Base-by-base conservation (phyloP, 2,888 invertebrate genomes). In the Melanostoma scalare region DNA sequence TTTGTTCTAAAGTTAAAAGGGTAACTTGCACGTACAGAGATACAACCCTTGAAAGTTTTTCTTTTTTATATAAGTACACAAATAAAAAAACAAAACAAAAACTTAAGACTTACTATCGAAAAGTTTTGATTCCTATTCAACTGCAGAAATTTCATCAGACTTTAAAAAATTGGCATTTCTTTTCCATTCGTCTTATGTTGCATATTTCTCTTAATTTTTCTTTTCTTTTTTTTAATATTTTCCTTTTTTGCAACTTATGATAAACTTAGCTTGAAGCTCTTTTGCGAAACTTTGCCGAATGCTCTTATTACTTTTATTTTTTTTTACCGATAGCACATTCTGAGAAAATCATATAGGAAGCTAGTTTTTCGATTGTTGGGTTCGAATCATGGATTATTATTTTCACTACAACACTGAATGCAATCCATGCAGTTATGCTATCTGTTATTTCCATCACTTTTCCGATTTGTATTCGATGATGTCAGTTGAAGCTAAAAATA, bases 361-460 rank as follows among this genome's bases (percentile, higher is more conserved):
- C 78, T 82, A 35, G 68, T 61, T 52, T 56, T 75, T 38, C 46
- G 46, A 38, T 8, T 69, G 61, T 73, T 78, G 8, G 68, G 63
- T 42, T 69, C 55, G 42, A 76, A 73, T 87, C 89, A 91, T 87
- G 90, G 87, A 87, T 91, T 91, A 86, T 93, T 93, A 87, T 92
- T 92, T 86, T 92, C 92, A 88, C 92, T 92, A 89, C 94, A 94
- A 91, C 94, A 94, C 88, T 94, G 94, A 87, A 94, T 94, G 91
- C 94, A 94, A 91, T 94, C 94, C 90, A 94, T 94, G 90, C 94
- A 94, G 90, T 94, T 93, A 88, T 94, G 94, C 94, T 94, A 94
- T 94, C 94, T 94, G 69, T 88, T 90, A 86, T 93, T 93, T 86
- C 92, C 92, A 80, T 93, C 93, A 85, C 86, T 89, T 86, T 90